Conservation (phyloP, 2,888 invertebrate species). For the Aspidiotus rigidus region DNA sequence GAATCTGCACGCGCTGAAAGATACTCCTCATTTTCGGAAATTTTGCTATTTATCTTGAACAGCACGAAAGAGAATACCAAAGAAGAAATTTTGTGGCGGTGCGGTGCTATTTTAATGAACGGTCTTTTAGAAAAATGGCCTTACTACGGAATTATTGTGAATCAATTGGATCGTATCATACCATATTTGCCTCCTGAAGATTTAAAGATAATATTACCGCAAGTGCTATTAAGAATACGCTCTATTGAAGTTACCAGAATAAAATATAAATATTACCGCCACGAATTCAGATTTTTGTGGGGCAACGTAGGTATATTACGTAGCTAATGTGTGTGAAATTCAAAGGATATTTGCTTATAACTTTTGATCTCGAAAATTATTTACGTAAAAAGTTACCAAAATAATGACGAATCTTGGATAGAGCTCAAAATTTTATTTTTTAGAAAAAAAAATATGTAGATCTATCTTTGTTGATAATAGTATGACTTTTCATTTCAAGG, state of each 20-base stretch:
- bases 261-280: constrained; percentile 23
- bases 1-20: neutral
- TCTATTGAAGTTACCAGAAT: constrained; percentile 16
- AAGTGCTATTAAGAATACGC: constrained; percentile 19
- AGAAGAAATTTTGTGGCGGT: constrained; percentile 9
- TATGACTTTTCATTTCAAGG: too few relatives aligned
- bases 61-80: constrained; percentile 2
- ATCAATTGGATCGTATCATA: constrained; percentile 23
- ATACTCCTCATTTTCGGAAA: constrained; percentile 20
- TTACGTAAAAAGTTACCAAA: too few relatives aligned
- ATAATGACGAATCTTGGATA: too few relatives aligned
- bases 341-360: constrained; percentile 14
- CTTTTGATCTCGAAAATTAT: too few relatives aligned
- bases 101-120: constrained; percentile 18
- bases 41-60: constrained; percentile 20
- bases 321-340: constrained; percentile 16
- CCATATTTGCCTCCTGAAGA: constrained; percentile 15
- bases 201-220: constrained; percentile 7
- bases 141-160: constrained; percentile 15
- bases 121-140: constrained; percentile 27
- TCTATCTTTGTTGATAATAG: too few relatives aligned
- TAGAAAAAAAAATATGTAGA: too few relatives aligned
- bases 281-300: constrained; percentile 21
- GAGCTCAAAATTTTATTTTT: too few relatives aligned
- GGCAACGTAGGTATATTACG: constrained; percentile 24